A percentile compares a stretch with the other conserved stretches of the same genome.
Evolutionary conservation across 92 coral and sea anemone genomes (phyloP).

Genomic region (Muricea muricata): DNA sequence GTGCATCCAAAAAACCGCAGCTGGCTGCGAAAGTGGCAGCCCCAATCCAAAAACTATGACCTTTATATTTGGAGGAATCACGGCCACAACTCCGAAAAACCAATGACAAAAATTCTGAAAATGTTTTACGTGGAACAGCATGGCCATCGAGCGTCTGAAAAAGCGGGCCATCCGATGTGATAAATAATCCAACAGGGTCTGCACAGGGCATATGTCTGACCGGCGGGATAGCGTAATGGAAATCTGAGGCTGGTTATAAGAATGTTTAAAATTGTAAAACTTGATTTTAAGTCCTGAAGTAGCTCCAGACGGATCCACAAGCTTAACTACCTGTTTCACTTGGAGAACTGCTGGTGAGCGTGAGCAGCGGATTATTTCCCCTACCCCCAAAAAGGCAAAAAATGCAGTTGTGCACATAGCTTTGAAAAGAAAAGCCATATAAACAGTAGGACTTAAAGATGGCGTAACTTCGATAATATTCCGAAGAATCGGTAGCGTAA

Average conservation of each 20-base stretch:
- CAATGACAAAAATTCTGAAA: neutral
- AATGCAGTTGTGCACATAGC: slow-evolving; percentile 39
- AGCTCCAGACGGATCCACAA: neutral
- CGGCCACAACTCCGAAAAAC: slow-evolving; percentile 28
- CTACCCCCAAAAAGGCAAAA: slow-evolving; percentile 36
- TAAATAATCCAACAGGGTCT: neutral
- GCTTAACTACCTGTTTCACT: neutral
- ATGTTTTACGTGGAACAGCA: neutral
- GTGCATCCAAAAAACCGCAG: slow-evolving; percentile 24
- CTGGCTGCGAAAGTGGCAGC: slow-evolving; percentile 25
- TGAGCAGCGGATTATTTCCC: slow-evolving; percentile 13
- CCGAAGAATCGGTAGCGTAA: neutral
- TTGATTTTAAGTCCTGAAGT: neutral
- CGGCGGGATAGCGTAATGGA: slow-evolving; percentile 4
- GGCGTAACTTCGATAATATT: neutral
- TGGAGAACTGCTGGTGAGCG: slow-evolving; percentile 15
- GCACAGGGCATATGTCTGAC: slow-evolving; percentile 22
- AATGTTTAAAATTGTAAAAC: slow-evolving; percentile 22
- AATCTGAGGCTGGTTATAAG: slow-evolving; percentile 1
- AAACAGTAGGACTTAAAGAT: neutral
- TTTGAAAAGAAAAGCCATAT: neutral
- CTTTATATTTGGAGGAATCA: slow-evolving; percentile 51
- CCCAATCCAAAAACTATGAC: slow-evolving; percentile 59
- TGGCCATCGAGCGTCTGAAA: neutral
- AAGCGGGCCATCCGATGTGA: slow-evolving; percentile 35